Evolutionary conservation across 2,797 vertebrate species (phyloP), one percentile per base, ranked within the genome.

Genomic region (Brachymystax lenok): DNA sequence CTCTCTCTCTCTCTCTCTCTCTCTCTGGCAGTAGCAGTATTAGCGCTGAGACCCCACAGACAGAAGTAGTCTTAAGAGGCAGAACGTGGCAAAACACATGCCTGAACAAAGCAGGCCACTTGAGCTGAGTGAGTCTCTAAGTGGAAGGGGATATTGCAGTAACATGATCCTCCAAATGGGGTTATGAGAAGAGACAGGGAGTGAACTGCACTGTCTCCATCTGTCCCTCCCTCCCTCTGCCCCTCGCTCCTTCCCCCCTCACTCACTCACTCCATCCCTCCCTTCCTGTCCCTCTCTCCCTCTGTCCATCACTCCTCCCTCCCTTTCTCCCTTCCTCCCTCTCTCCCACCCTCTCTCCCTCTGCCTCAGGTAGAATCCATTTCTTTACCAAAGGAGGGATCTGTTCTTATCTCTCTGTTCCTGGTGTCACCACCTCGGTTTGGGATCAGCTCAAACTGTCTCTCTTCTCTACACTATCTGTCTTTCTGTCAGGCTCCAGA

Each of bases 141-240:
- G 70, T 71, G 70, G 70, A 71, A 50, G 70, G 50, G 70, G 24
- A 46, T 46, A 51, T 50, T 40, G 16, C 46, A 13, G 71, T 63
- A 74, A 71, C 70, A 4, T 52, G 51, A 71, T 51, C 24, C 59
- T 24, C 70, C 50, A 19, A 56, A 30, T 28, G 21, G 50, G 24
- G 59, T 54, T 14, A 51, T 19, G 27, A 52, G 51, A 51, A 54
- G 70, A 30, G 51, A 54, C 50, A 40, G 16, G 13, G 46, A 28
- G n/a, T 52, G 40, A 71, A 68, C 7, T 19, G 27, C 46, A 78
- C 46, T 69, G 67, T 84, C 80, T 75, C 75, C 73, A 72, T 78
- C 21, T 74, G 6, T 35, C 33, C 5, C 35, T 35, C 5, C 5
- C 33, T 35, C 33, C 33, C 6, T 35, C 33, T 5, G 24, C 33